These are phyloP conservation scores for Pseudomyrmex cubaensis DNA, from an alignment of 1,140 invertebrate genomes.

Conservation along the genomic window DNA sequence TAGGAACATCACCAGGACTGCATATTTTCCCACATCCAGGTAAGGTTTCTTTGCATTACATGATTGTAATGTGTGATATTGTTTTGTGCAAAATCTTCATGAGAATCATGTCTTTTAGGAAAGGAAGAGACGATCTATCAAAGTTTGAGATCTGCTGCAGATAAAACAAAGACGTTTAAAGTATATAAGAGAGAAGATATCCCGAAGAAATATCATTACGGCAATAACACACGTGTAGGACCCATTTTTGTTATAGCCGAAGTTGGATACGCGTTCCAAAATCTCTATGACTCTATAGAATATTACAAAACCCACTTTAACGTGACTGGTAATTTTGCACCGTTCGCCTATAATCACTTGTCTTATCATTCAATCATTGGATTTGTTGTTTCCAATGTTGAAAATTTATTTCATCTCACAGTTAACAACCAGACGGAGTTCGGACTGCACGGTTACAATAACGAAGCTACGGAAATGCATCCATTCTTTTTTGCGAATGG, in stretches of 20 bases:
- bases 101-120: constrained; percentile 73
- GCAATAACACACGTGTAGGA: constrained; percentile 86
- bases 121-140: constrained; percentile 85
- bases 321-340: constrained; percentile 79
- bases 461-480: constrained; percentile 86
- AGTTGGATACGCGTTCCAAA: constrained; percentile 86
- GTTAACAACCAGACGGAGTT: constrained; percentile 85
- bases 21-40: constrained; percentile 86
- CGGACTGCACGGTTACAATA: constrained; percentile 90
- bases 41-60: constrained; percentile 65
- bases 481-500: constrained; percentile 90
- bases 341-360: background rate
- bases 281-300: constrained; percentile 83
- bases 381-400: constrained; percentile 60
- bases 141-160: constrained; percentile 83
- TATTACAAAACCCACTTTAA: constrained; percentile 84
- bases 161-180: constrained; percentile 83
- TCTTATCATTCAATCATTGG: background rate
- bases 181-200: constrained; percentile 87
- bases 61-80: constrained; percentile 32
- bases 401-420: constrained; percentile 57
- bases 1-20: constrained; percentile 83
- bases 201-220: constrained; percentile 87
- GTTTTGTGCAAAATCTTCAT: constrained; percentile 8
- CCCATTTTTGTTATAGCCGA: constrained; percentile 87